Base-by-base conservation (phyloP, 2,113 vertebrate genomes). In the Aviceda subcristata region DNA sequence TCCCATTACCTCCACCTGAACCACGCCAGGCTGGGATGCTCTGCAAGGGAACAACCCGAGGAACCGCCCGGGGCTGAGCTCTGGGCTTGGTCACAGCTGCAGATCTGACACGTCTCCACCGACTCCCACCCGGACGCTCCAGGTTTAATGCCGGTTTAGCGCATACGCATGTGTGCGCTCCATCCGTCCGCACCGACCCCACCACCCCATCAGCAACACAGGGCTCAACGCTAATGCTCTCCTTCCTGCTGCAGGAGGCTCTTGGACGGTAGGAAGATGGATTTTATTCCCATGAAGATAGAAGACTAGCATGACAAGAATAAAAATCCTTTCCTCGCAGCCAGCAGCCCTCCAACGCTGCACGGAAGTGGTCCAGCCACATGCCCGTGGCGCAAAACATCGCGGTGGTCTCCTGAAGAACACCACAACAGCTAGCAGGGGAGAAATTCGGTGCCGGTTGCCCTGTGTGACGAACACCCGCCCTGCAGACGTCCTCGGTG, bases 111-210 rank as follows among this genome's bases (percentile, higher is more conserved):
- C 1, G 2, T n/a, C 57, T 20, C 19, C 60, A 3, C 34, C 10
- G 34, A 10, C 6, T 50, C 16, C 57, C 24, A 1, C 2, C 5
- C 6, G 4, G 60, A 62, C 1, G 24, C 9, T 60, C 48, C 1
- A 1, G 11, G 12, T 57, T 59, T 22, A 11, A 41, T 11, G 45
- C 19, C 62, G 15, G 16, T 45, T 84, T 43, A 74, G 29, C 45
- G 38, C 26, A 21, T 3, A 11, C 3, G 34, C 38, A 16, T 0
- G 0, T 3, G 14, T 34, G 66, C 21, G 38, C 11, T 86, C 48
- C 19, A 4, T 24, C 41, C 23, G 16, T 4, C n/a, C 46, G 27
- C 84, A 50, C 27, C 64, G 50, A 24, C 27, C 17, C 18, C 36
- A 10, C 3, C 46, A 64, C 32, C 13, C 18, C 36, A 13, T 4